Base-by-base conservation (phyloP, 2,113 vertebrate genomes). In the Vimba vimba region DNA sequence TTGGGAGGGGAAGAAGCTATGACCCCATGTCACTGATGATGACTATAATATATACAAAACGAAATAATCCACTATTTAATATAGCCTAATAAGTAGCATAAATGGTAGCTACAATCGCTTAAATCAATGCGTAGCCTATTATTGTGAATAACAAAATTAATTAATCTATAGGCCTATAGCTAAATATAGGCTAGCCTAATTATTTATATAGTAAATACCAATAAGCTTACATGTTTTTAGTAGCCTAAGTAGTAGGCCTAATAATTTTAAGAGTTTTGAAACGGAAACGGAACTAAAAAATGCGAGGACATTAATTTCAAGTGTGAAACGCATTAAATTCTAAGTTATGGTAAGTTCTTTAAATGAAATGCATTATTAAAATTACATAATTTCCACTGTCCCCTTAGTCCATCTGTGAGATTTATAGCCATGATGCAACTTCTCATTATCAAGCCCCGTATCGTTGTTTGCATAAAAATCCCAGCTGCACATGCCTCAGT, bases 401-500 rank as follows among this genome's bases (percentile, higher is more conserved):
- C 59, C 2, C 43, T 62, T 62, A 39, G 6, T 50, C 50, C 17
- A 17, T 52, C 23, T 27, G 43, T 50, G 66, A 68, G 7, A 27
- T 68, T 13, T 47, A 74, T 47, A n/a, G 43, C 39, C 21, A 60
- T 62, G 33, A 45, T 6, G 55, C n/a, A 47, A 62, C n/a, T 50
- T 50, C 59, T 85, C 39, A 66, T 64, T 52, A 82, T 69, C 62
- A 55, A 45, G 12, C 45, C 77, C 36, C 69, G 15, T 12, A 80
- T 47, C 36, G 85, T 92, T 93, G 88, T 91, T 93, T 94, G 69
- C 91, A 86, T 88, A 89, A 90, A 91, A 92, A 86, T 50, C 64
- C 83, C 82, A 91, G 91, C 12, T 52, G 89, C 86, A 89, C 89
- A 89, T 77, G 86, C 88, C 86, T 10, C 92, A 91, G 86, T 93